These are phyloP conservation scores for Sebastes nivosus DNA, from an alignment of 2,797 vertebrate genomes.

Conservation along the genomic window DNA sequence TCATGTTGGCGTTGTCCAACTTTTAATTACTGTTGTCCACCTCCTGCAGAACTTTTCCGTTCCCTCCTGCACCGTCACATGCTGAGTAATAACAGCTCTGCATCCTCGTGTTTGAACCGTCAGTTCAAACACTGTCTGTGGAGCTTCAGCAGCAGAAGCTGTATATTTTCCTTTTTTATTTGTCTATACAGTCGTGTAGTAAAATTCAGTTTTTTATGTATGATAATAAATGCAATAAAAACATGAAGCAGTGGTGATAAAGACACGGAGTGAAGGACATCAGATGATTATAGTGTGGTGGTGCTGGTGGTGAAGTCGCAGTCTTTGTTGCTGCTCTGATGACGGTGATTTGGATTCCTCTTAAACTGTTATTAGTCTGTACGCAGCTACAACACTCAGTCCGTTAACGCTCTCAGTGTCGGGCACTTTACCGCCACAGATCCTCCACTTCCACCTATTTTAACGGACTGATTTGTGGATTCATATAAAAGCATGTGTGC, in stretches of 20 bases:
- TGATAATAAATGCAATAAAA: conserved; percentile 15
- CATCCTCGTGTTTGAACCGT: not conserved
- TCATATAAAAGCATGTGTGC: not conserved
- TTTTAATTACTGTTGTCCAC: conserved; percentile 3
- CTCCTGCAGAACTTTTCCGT: not conserved
- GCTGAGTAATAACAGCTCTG: not conserved
- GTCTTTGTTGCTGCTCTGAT: not conserved
- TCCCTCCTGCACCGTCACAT: not conserved
- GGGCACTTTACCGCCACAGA: not conserved
- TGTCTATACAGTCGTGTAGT: not conserved
- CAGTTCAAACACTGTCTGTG: not conserved
- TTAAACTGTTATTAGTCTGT: not conserved
- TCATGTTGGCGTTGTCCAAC: not conserved
- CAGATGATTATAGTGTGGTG: not conserved
- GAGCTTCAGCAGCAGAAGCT: not conserved
- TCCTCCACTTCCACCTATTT: not conserved
- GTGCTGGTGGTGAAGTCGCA: not conserved
- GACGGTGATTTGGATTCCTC: not conserved
- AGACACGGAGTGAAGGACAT: conserved; percentile 6
- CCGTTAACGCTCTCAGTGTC: not conserved
- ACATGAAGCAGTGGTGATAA: conserved; percentile 7
- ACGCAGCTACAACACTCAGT: not conserved
- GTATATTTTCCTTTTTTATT: not conserved
- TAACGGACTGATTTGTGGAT: not conserved
- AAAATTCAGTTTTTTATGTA: not conserved